These are phyloP conservation scores for Parotia lawesii DNA, from an alignment of 2,113 vertebrate genomes.

Conservation along the genomic window DNA sequence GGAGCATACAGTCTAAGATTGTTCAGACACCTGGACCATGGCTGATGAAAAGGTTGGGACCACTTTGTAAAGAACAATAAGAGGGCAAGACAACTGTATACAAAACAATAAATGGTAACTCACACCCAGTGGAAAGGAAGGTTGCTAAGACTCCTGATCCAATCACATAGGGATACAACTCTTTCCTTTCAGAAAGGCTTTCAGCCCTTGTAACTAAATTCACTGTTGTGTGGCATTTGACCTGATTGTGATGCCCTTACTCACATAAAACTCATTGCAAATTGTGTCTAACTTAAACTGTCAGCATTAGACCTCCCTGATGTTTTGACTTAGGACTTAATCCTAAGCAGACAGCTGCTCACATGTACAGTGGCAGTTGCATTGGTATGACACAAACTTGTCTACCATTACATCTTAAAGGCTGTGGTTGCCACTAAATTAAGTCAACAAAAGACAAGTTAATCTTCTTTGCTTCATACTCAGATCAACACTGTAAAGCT, in stretches of 20 bases:
- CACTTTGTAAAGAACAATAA: not conserved
- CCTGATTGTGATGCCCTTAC: not conserved
- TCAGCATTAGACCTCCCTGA: not conserved
- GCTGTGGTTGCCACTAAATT: constrained; percentile 22
- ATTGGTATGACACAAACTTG: constrained; percentile 7
- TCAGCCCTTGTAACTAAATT: not conserved
- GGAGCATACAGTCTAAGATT: not conserved
- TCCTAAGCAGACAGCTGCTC: constrained; percentile 7
- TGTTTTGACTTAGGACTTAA: constrained; percentile 30
- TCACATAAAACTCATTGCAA: not conserved
- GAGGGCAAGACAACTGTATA: accelerated
- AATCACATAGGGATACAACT: not conserved
- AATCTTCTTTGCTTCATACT: constrained; percentile 23
- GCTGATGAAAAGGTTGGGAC: not conserved
- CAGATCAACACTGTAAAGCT: constrained; percentile 15
- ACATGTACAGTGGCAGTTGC: constrained; percentile 11
- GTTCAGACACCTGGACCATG: not conserved
- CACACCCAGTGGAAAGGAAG: not conserved
- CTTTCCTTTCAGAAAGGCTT: not conserved
- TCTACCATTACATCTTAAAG: constrained; percentile 17
- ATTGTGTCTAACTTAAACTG: not conserved
- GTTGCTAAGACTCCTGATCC: not conserved
- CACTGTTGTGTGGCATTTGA: not conserved
- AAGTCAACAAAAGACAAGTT: constrained; percentile 45
- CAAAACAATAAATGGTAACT: not conserved